phyloP scores from a whole-genome alignment of 2,113 vertebrate species.

The Poeciliopsis turrubarensis region DNA sequence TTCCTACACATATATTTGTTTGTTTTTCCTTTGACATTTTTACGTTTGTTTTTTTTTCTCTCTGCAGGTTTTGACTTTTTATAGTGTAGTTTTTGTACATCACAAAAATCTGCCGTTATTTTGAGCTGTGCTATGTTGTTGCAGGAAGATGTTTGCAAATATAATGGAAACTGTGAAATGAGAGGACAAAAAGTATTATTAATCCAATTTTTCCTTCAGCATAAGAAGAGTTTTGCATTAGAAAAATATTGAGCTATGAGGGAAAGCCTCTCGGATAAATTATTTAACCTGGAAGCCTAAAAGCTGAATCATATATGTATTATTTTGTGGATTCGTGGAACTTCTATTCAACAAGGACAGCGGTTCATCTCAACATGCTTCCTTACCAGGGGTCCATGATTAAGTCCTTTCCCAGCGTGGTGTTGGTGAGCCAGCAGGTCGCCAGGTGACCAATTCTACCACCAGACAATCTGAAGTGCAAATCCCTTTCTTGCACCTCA shows the following conservation, averaged over 20 bases:
- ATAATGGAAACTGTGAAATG: no score
- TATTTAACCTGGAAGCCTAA: background rate
- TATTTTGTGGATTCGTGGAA: background rate
- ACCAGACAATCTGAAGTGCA: slow-evolving; percentile 76
- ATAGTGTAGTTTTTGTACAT: no score
- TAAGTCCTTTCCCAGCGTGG: slow-evolving; percentile 31
- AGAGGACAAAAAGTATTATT: no score
- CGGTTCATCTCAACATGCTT: background rate
- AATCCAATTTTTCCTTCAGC: background rate
- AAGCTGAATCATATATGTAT: background rate
- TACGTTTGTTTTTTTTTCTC: no score
- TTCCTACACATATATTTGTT: no score
- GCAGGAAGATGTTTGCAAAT: no score
- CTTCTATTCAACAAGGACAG: no score
- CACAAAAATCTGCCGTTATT: no score
- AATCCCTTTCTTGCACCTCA: slow-evolving; percentile 83
- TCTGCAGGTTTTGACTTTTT: no score
- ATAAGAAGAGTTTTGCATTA: background rate
- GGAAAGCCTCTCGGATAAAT: slow-evolving; percentile 13
- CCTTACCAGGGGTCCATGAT: background rate
- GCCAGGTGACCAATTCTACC: slow-evolving; percentile 40
- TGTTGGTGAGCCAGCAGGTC: slow-evolving; percentile 34
- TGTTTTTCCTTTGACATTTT: no score
- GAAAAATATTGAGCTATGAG: background rate
- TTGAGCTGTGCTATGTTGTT: no score